These are phyloP conservation scores for Epicampocera succincta DNA, from an alignment of 2,888 invertebrate species.

Conservation along the genomic window DNA sequence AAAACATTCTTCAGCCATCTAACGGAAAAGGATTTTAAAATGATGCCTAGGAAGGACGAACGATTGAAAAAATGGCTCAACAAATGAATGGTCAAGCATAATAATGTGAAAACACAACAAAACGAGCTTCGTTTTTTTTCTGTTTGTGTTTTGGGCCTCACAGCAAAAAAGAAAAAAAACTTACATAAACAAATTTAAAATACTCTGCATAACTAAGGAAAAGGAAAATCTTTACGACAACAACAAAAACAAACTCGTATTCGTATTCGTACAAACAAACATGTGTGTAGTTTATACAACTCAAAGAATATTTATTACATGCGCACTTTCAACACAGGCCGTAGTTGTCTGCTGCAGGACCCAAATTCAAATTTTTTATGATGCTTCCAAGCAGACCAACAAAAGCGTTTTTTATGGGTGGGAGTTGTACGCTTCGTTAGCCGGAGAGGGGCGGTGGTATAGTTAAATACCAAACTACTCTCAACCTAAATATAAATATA, in stretches of 20 bases:
- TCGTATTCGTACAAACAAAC: slow-evolving; percentile 22
- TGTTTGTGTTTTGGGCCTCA: slow-evolving; percentile 20
- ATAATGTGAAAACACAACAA: slow-evolving; percentile 34
- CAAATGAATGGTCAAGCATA: slow-evolving; percentile 66
- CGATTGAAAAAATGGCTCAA: neutral
- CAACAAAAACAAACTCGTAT: neutral
- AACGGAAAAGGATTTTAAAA: slow-evolving; percentile 63
- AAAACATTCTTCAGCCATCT: slow-evolving; percentile 13
- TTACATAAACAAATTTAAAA: slow-evolving; percentile 61
- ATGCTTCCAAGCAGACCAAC: neutral
- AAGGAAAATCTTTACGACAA: neutral
- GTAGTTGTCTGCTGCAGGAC: slow-evolving; percentile 33
- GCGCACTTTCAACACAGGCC: slow-evolving; percentile 53
- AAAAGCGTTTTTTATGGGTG: neutral
- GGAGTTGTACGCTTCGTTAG: neutral
- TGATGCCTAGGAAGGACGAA: slow-evolving; percentile 21
- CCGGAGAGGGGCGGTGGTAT: neutral
- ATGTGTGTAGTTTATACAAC: slow-evolving; percentile 50
- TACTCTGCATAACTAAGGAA: slow-evolving; percentile 23
- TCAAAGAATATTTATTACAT: slow-evolving; percentile 49
- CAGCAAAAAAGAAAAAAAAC: slow-evolving; percentile 4
- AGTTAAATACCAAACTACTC: slow-evolving; percentile 49
- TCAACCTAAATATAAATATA: neutral
- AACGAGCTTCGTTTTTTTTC: slow-evolving; percentile 13
- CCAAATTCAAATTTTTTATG: slow-evolving; percentile 61